phyloP scores from a whole-genome alignment of 1,140 invertebrate species.

The Formica exsecta region DNA sequence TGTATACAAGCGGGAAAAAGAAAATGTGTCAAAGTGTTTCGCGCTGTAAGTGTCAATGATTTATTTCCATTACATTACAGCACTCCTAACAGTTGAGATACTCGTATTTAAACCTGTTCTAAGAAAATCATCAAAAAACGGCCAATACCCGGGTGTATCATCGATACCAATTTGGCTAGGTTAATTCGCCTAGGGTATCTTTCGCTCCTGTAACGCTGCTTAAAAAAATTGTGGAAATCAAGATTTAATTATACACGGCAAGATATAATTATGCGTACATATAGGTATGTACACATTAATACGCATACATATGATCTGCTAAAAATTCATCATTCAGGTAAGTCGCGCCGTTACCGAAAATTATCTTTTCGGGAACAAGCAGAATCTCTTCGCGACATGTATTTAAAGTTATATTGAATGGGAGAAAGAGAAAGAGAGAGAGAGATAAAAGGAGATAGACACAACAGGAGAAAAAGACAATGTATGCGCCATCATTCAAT shows the following conservation, averaged over 20 bases:
- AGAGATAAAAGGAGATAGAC: neutral
- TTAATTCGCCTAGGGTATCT: conserved; percentile 60
- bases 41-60: conserved; percentile 73
- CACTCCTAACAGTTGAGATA: conserved; percentile 76
- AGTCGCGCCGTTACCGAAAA: conserved; percentile 18
- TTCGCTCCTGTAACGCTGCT: conserved; percentile 53
- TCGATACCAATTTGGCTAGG: conserved; percentile 73
- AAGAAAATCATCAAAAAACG: conserved; percentile 78
- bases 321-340: conserved; percentile 28
- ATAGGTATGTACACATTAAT: conserved; percentile 24
- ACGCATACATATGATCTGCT: conserved; percentile 39
- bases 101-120: conserved; percentile 80
- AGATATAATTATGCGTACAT: conserved; percentile 49
- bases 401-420: conserved; percentile 26
- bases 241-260: conserved; percentile 41
- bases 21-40: neutral
- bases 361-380: neutral
- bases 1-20: neutral
- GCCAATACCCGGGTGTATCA: conserved; percentile 52
- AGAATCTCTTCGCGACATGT: conserved; percentile 3
- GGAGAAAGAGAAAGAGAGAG: neutral
- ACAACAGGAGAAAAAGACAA: conserved; percentile 24
- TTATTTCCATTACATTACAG: conserved; percentile 83
- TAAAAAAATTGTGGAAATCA: conserved; percentile 74
- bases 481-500: conserved; percentile 12